phyloP scores from a whole-genome alignment of 2,888 invertebrate genomes.

The Emmelina monodactyla region DNA sequence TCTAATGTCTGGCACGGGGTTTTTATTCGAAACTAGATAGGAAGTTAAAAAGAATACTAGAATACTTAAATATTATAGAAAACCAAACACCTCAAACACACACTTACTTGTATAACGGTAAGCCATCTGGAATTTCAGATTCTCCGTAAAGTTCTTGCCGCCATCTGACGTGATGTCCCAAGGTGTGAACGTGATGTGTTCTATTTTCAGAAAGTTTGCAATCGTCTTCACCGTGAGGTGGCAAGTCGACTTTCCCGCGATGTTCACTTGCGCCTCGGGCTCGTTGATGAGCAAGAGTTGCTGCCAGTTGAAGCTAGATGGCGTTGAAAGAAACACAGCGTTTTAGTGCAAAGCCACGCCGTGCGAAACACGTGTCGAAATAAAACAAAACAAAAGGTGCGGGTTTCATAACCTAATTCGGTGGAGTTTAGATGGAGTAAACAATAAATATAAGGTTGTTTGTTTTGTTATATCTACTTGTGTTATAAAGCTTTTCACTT shows the following conservation, averaged over 20 bases:
- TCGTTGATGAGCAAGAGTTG: slow-evolving; percentile 78
- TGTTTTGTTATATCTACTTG: too few relatives aligned
- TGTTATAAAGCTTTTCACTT: too few relatives aligned
- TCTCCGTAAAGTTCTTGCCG: slow-evolving; percentile 65
- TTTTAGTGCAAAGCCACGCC: slow-evolving; percentile 45
- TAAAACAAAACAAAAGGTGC: too few relatives aligned
- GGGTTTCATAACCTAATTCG: too few relatives aligned
- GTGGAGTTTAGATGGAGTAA: too few relatives aligned
- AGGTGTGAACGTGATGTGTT: slow-evolving; percentile 55
- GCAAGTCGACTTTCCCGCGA: slow-evolving; percentile 76
- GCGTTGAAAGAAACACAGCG: slow-evolving; percentile 15
- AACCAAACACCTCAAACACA: slow-evolving; percentile 2
- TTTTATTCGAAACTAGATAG: too few relatives aligned
- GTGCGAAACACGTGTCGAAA: slow-evolving; percentile 35
- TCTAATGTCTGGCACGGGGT: too few relatives aligned
- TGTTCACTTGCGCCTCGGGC: slow-evolving; percentile 70
- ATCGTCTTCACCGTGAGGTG: slow-evolving; percentile 77
- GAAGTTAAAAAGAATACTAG: slow-evolving; percentile 15
- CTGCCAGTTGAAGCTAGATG: slow-evolving; percentile 73
- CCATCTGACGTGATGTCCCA: slow-evolving; percentile 70
- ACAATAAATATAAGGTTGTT: too few relatives aligned
- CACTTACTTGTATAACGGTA: slow-evolving; percentile 76
- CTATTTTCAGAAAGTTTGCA: slow-evolving; percentile 63
- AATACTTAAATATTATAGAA: too few relatives aligned
- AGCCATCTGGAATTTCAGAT: slow-evolving; percentile 71